A percentile compares a stretch with the other conserved stretches of the same genome.
These are phyloP conservation scores for Oeneis ivallda DNA, from an alignment of 2,888 invertebrate species.

Conservation along the genomic window DNA sequence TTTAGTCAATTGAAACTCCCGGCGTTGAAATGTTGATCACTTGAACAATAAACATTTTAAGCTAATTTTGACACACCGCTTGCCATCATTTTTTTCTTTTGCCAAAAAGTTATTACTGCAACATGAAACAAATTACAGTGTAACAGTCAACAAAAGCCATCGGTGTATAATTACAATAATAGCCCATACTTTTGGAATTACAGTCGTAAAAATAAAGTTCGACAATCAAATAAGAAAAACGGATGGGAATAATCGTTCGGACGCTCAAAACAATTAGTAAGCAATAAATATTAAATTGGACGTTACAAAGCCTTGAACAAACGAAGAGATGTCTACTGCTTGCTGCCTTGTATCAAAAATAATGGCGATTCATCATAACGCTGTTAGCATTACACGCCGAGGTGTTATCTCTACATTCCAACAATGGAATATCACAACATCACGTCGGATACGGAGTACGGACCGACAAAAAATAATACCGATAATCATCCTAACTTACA, in stretches of 20 bases:
- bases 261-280: conserved; percentile 51
- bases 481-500: conserved; percentile 49
- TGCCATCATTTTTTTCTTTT: conserved; percentile 9
- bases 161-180: conserved; percentile 36
- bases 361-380: conserved; percentile 66
- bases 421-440: conserved; percentile 70
- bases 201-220: conserved; percentile 30
- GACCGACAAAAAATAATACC: conserved; percentile 58
- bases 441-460: conserved; percentile 53
- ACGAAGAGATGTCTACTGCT: background rate
- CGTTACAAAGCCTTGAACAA: conserved; percentile 16
- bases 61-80: background rate
- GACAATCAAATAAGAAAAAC: conserved; percentile 19
- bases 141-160: conserved; percentile 32
- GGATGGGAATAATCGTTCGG: conserved; percentile 8
- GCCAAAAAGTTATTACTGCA: conserved; percentile 23
- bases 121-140: conserved; percentile 30
- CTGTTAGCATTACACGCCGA: conserved; percentile 65
- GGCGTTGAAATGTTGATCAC: background rate
- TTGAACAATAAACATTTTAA: conserved; percentile 5
- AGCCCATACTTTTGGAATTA: conserved; percentile 29
- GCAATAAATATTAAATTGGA: conserved; percentile 72
- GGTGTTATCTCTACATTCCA: conserved; percentile 63
- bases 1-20: background rate
- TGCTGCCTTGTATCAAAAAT: conserved; percentile 41